Evolutionary conservation across 2,888 invertebrate genomes (phyloP), one percentile per base, ranked within the genome.

Genomic region (Abrostola tripartita): DNA sequence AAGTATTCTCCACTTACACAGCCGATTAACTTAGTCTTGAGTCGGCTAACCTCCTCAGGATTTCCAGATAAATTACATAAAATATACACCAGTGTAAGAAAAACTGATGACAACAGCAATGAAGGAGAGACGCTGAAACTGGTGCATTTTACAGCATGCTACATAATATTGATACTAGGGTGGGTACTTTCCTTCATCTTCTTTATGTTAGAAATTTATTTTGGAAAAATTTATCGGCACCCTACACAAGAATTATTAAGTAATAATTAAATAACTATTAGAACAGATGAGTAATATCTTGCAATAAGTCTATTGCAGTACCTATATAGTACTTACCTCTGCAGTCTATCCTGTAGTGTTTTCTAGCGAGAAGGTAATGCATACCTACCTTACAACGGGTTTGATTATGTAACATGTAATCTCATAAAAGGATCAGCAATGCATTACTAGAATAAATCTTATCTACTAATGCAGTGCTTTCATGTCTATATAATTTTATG

Each of bases 101-200:
- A 38, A 0, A 36, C 57, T 0, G 42, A 55, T 5, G 57, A 66
- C 36, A 62, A 44, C 36, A 37, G 36, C n/a, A 65, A 75, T 50
- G 80, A 66, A 9, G 65, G 76, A 5, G 79, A 84, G 61, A 81
- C 89, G 0, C 84, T 93, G 14, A 88, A 85, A 59, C 50, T 88
- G 24, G 76, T 76, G n/a, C 87, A 92, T 77, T 92, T 85, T 60
- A 84, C 88, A 37, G 91, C 91, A 6, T 92, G 92, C 56, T 93
- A 91, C 57, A 68, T 78, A 24, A 73, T 92, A 40, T 70, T 93
- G n/a, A 42, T 89, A 5, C 44, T 77, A 9, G 92, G 93, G 0
- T 92, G 90, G 90, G 52, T 82, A 36, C 12, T 84, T 12, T 90
- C 92, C 0, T 47, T 70, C 8, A 5, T 88, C 35, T 65, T 84